phyloP scores from a whole-genome alignment of 2,797 vertebrate genomes.

The Urosaurus nigricauda region DNA sequence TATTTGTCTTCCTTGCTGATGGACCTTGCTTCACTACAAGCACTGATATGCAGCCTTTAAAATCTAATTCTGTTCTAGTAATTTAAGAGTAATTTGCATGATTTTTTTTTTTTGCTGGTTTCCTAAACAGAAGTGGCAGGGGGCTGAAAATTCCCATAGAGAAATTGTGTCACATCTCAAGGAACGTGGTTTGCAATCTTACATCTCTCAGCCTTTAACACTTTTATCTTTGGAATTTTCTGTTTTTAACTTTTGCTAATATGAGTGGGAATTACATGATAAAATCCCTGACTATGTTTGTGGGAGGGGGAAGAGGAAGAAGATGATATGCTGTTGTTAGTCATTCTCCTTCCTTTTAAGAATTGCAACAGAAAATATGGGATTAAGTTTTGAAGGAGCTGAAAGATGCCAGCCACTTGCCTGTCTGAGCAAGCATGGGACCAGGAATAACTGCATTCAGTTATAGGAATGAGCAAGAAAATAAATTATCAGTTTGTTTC shows the following conservation, averaged over 20 bases:
- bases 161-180: neutral
- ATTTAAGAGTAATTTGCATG: conserved; percentile 39
- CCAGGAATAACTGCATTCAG: neutral
- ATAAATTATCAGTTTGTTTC: neutral
- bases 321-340: conserved; percentile 21
- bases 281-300: conserved; percentile 33
- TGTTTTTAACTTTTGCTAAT: conserved; percentile 60
- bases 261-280: conserved; percentile 43
- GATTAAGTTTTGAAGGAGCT: conserved; percentile 22
- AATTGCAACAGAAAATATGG: neutral
- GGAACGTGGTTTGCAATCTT: conserved; percentile 5
- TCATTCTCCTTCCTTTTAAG: conserved; percentile 11
- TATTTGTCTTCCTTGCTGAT: conserved; percentile 54
- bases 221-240: conserved; percentile 49
- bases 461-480: neutral
- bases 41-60: conserved; percentile 5
- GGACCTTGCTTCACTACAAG: conserved; percentile 31
- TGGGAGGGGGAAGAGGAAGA: conserved; percentile 4
- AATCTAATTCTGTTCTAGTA: conserved; percentile 23
- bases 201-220: neutral
- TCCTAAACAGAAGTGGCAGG: conserved; percentile 35
- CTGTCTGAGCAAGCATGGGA: neutral
- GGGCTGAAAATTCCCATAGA: neutral
- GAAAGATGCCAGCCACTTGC: rapidly evolving
- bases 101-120: neutral